Evolutionary conservation across 2,113 vertebrate genomes (phyloP), one percentile per base, ranked within the genome.

Genomic region (Hippotragus niger): DNA sequence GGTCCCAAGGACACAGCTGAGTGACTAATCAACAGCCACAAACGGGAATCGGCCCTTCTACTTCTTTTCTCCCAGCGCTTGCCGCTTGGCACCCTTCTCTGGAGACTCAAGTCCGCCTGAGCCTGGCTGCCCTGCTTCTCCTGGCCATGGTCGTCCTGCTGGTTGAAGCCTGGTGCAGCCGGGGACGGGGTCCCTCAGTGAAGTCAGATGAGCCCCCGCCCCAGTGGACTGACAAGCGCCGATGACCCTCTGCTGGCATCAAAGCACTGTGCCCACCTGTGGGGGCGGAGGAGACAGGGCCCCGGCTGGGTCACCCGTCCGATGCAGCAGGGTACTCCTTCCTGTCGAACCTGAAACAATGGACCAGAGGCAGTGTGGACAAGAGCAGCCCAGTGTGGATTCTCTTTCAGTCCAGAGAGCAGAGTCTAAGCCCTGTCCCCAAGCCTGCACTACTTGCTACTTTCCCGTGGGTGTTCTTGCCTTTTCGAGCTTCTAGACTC

Each of bases 21-120:
- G 16, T 2, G 64, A 10, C 33, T 10, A 10, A 0, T 3, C n/a
- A 40, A 6, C n/a, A 71, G 11, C 67, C 9, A 0, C 10, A 12
- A 5, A 6, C 0, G 0, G 10, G 5, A 21, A 11, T 40, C 9
- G 0, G n/a, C n/a, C 64, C 64, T 11, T 36, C 9, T 12, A 0
- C 19, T n/a, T 71, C 67, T 36, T 1, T 19, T 1, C 67, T 23
- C 67, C 6, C 67, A 71, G 67, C n/a, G 0, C 67, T 19, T 23
- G 19, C n/a, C 0, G n/a, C n/a, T 2, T 23, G 67, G 67, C 67
- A 21, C 5, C 67, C n/a, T 71, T 71, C 67, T 3, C 9, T 36
- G 67, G 67, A 71, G 67, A 40, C n/a, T 40, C 67, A 71, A 40
- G 67, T 71, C 67, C 67, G 5, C n/a, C n/a, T 71, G 10, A 71